Conservation (phyloP, 2,888 invertebrate genomes). For the Coenonympha arcania region DNA sequence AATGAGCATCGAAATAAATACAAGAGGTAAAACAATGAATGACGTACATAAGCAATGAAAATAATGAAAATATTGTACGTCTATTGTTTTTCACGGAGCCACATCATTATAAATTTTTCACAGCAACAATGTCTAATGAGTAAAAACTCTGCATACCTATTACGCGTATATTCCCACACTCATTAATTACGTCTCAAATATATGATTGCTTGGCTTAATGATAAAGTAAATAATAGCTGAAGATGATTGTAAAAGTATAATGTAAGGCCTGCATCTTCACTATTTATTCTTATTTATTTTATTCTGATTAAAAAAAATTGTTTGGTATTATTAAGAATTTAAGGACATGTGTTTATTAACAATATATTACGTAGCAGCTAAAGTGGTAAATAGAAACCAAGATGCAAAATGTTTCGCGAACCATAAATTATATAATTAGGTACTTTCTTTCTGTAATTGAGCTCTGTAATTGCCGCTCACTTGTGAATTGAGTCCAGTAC, state of each 20-base stretch:
- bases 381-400: no score
- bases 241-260: background rate
- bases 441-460: background rate
- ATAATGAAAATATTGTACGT: constrained; percentile 54
- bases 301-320: no score
- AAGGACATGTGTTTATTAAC: no score
- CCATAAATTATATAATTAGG: no score
- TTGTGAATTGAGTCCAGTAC: background rate
- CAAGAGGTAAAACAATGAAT: constrained; percentile 56
- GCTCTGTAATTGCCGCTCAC: background rate
- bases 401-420: no score
- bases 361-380: no score
- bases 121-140: constrained; percentile 60
- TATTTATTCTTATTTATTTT: no score
- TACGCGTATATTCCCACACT: constrained; percentile 17
- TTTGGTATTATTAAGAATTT: no score
- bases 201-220: constrained; percentile 16
- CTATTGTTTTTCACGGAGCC: constrained; percentile 50
- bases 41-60: constrained; percentile 54
- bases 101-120: constrained; percentile 60
- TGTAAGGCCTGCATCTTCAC: no score
- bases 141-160: constrained; percentile 30
- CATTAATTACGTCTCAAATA: constrained; percentile 23
- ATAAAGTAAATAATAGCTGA: constrained; percentile 13
- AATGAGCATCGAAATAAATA: constrained; percentile 66